Base-by-base conservation (phyloP, 2,888 invertebrate genomes). In the Caenorhabditis zanzibari region DNA sequence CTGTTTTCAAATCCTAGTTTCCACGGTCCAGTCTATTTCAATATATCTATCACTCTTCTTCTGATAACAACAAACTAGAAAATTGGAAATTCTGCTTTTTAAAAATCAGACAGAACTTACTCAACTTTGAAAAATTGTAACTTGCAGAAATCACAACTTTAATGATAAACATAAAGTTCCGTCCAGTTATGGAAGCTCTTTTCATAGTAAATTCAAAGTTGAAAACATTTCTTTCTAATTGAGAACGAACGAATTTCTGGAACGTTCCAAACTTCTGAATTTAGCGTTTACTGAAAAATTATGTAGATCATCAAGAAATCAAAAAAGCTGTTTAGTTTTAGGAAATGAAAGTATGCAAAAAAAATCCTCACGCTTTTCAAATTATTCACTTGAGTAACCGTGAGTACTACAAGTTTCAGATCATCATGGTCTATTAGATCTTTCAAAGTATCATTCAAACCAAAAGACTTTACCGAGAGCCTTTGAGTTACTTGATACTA, bases 21-120 rank as follows among this genome's bases (percentile, higher is more conserved):
- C n/a, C n/a, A n/a, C n/a, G n/a, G n/a, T n/a, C n/a, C n/a, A n/a
- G n/a, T n/a, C n/a, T n/a, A n/a, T n/a, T n/a, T n/a, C n/a, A n/a
- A n/a, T n/a, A n/a, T n/a, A n/a, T n/a, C n/a, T n/a, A n/a, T n/a
- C n/a, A n/a, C n/a, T n/a, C n/a, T n/a, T n/a, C n/a, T n/a, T n/a
- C 19, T 19, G n/a, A 19, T 26, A 63, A 24, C 41, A n/a, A 59
- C 41, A 61, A 61, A 75, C 38, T 66, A 75, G 59, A 58, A 49
- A 41, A 28, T 61, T 28, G 14, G 1, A 26, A 24, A 5, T 63
- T 63, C 14, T 44, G 2, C 5, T n/a, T 61, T 14, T 22, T 41
- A 9, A 24, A 19, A 19, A 16, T 26, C 41, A 61, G 61, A 61
- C 61, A 14, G 24, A 61, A 41, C 19, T 24, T 59, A 41, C 6